Base-by-base conservation (phyloP, 2,113 vertebrate genomes). In the Notothenia rossii region DNA sequence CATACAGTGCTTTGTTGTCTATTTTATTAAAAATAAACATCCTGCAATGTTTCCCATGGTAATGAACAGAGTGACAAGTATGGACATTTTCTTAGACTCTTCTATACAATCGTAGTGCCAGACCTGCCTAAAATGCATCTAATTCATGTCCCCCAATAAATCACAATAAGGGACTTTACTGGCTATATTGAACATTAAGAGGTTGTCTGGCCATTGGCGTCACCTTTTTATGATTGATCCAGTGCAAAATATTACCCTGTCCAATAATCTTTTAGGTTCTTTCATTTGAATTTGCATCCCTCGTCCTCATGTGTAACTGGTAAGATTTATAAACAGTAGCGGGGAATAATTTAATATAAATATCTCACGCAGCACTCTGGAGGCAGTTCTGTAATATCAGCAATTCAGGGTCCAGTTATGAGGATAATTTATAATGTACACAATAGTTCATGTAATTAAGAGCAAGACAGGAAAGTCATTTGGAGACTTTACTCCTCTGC, bases 361-460 rank as follows among this genome's bases (percentile, higher is more conserved):
- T 81, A 77, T 73, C 40, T 81, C 51, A 55, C 50, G 68, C 36
- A 63, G 67, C 63, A 79, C n/a, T n/a, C 45, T 51, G 10, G 58
- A 69, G 72, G 56, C 40, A 76, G 59, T 75, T 81, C 45, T 80
- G 74, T 80, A 46, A 33, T 33, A 17, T 82, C 75, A 86, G 59
- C 75, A 76, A 55, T 88, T 85, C 55, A 48, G 49, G 62, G 22
- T 66, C 79, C 51, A 70, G 70, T 79, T 62, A 79, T 73, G 22
- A 78, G 82, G 56, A 86, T 79, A 81, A 88, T 89, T 91, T 63
- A 90, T 84, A 78, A 89, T 76, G 67, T 85, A 82, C 49, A 87
- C 68, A 63, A 62, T 78, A 76, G 69, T 60, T 83, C 48, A 64
- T 82, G 72, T 65, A 85, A 86, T 90, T 83, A 84, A 75, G 77